Base-by-base conservation (phyloP, 1,140 invertebrate species). In the Zaprionus ornatus region DNA sequence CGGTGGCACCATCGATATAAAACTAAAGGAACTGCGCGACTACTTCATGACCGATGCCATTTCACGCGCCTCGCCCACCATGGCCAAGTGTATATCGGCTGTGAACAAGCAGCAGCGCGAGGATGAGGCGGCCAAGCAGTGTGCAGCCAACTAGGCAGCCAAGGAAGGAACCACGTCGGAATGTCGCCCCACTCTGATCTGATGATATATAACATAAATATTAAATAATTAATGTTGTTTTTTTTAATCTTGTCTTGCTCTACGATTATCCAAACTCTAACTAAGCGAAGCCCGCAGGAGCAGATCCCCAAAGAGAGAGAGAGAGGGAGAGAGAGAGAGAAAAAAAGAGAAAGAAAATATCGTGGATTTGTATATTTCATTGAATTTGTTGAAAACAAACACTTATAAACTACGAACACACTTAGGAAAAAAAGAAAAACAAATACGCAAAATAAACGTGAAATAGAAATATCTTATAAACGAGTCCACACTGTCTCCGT, bases 41-140 rank as follows among this genome's bases (percentile, higher is more conserved):
- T 99, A 97, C 94, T 99, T 97, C 93, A 99, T 99, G 98, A 99
- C 99, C 10, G 97, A 99, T 93, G 94, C 96, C 6, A 98, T 99
- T 84, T 98, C 97, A 67, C 94, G 99, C 91, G 97, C 99, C n/a
- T 99, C 99, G 15, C 96, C 96, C 67, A 99, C 98, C 32, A 99
- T 99, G 99, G 98, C 99, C 25, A 99, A 99, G 93, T 99, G 99
- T 94, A 96, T 99, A 54, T 96, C 97, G 90, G 98, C 98, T 42
- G 97, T 96, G 9, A 93, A 95, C 48, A 98, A 98, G 69, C 82
- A 92, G 63, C 82, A 92, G 73, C 74, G 86, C 70, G 78, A 77
- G 52, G 64, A 82, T 42, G 85, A 90, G 66, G 45, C 62, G 37
- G 37, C 82, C 67, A 82, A 90, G 72, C 81, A 76, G 59, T 69